Conservation (phyloP, 1,140 invertebrate genomes). For the Paramacrobiotus metropolitanus region DNA sequence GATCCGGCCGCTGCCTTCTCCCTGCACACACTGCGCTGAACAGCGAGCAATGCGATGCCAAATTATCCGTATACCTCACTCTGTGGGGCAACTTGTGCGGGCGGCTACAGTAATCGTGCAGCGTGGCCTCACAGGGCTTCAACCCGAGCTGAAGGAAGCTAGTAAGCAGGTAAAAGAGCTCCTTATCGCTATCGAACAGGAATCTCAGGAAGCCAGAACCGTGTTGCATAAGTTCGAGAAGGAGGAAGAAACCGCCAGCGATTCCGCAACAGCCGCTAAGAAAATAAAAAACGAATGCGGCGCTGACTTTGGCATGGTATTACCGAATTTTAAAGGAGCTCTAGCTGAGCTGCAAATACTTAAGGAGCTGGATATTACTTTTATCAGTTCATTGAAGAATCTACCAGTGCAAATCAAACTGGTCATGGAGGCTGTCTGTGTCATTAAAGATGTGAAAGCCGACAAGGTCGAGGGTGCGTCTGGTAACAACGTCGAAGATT, state of each 20-base stretch:
- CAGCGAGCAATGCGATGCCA: no score
- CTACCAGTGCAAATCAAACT: constrained; percentile 71
- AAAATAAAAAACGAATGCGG: constrained; percentile 95
- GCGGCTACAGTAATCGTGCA: constrained; percentile 62
- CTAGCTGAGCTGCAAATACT: constrained; percentile 66
- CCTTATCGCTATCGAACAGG: constrained; percentile 40
- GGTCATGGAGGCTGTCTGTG: constrained; percentile 82
- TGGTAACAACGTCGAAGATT: constrained; percentile 43
- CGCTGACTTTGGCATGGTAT: constrained; percentile 80
- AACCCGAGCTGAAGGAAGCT: constrained; percentile 59
- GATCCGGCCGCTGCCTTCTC: no score
- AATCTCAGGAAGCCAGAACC: constrained; percentile 21
- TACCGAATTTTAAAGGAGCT: constrained; percentile 74
- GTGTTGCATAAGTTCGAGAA: constrained; percentile 19
- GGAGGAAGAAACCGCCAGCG: constrained; percentile 42
- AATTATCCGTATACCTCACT: no score
- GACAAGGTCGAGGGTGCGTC: constrained; percentile 47
- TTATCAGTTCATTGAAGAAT: constrained; percentile 42
- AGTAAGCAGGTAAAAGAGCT: constrained; percentile 55
- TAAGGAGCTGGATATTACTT: constrained; percentile 54
- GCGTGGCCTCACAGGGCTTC: constrained; percentile 46
- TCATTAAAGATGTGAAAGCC: constrained; percentile 60
- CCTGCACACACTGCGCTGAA: no score
- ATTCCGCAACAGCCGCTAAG: constrained; percentile 80
- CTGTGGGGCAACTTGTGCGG: no score